Base-by-base conservation (phyloP, 2,888 invertebrate genomes). In the Petrolisthes cinctipes region DNA sequence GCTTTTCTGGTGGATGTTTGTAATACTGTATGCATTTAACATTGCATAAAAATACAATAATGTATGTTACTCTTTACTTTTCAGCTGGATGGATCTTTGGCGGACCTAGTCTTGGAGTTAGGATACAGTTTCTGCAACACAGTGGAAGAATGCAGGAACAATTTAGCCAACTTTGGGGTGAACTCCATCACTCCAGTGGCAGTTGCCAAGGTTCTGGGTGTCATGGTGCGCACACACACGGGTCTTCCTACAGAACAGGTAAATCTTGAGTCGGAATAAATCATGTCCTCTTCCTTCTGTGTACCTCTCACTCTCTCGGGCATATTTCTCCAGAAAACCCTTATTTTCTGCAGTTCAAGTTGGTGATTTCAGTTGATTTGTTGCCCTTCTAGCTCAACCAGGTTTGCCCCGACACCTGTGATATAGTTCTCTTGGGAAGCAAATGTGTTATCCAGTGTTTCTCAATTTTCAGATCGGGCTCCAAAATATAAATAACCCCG, bases 81-180 rank as follows among this genome's bases (percentile, higher is more conserved):
- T 71, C 90, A 92, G 95, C 94, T 94, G 93, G 96, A 96, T 92
- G 95, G 95, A 92, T 95, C 93, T 9, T 91, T 94, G 92, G 96
- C 97, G 91, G 98, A 98, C 92, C 95, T 98, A 92, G 95, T 99
- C 92, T 95, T 96, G 92, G 99, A 99, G 93, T 95, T 98, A 92
- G 98, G 99, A 85, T 98, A 97, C 93, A 94, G 95, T 91, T 98
- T 98, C 93, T 98, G 98, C 86, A 94, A 95, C 85, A 95, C 95
- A 51, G 94, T 97, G 79, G 98, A 98, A 92, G 97, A 97, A 93
- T 98, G 98, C 92, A 96, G 97, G 91, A 95, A 95, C 92, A 96
- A 96, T 92, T 94, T 99, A 93, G 94, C 96, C 91, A 97, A 97
- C 92, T 95, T 97, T 91, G 88, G 90, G 17, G 85, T 93, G n/a